These are phyloP conservation scores for Pantherophis vulpinus DNA, from an alignment of 2,797 vertebrate genomes.

Conservation along the genomic window DNA sequence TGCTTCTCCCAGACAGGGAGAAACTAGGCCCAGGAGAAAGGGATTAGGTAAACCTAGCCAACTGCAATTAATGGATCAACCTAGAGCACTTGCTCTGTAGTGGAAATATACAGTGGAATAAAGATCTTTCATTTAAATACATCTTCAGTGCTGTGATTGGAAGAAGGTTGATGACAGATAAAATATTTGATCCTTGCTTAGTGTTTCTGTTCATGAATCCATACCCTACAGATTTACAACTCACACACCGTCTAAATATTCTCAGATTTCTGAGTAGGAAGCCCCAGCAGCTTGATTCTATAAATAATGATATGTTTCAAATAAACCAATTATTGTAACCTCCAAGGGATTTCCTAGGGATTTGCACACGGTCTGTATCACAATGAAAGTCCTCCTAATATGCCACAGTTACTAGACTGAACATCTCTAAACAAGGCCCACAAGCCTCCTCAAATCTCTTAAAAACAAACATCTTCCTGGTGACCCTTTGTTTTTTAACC, in stretches of 20 bases:
- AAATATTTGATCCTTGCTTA: background rate
- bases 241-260: background rate
- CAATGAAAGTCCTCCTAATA: background rate
- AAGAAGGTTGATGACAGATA: background rate
- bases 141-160: background rate
- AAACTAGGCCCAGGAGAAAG: background rate
- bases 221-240: background rate
- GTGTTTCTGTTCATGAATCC: background rate
- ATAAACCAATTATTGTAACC: background rate
- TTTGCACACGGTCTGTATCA: background rate
- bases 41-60: background rate
- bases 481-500: background rate
- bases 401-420: background rate
- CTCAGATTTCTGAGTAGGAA: background rate
- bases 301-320: background rate
- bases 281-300: background rate
- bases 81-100: background rate
- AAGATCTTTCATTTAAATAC: background rate
- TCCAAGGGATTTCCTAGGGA: background rate
- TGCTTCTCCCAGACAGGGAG: background rate
- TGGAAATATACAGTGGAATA: background rate
- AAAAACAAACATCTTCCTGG: background rate
- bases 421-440: background rate
- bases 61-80: background rate
- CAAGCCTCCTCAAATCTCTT: background rate